phyloP scores from a whole-genome alignment of 2,113 vertebrate species.

The Coregonus clupeaformis region DNA sequence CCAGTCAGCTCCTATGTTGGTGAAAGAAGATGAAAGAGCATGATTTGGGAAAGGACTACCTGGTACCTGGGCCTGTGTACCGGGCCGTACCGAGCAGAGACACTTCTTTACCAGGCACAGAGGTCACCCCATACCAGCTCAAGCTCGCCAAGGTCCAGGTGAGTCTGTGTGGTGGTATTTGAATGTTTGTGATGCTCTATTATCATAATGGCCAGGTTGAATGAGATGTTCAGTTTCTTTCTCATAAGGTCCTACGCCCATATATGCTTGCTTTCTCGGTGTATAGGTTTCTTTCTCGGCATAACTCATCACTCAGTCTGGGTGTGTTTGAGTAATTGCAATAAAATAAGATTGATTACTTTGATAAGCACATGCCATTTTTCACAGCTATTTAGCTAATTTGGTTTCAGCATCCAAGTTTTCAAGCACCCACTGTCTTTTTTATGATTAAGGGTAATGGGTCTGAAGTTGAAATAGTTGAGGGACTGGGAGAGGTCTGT shows the following conservation, averaged over 20 bases:
- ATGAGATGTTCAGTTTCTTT: too few relatives aligned
- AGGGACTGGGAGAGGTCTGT: not conserved
- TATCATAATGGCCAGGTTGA: not conserved
- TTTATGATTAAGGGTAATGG: not conserved
- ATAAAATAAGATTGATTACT: not conserved
- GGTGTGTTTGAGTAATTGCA: not conserved
- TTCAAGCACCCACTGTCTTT: not conserved
- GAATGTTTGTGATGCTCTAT: not conserved
- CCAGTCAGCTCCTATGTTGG: slow-evolving; percentile 59
- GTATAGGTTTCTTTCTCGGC: not conserved
- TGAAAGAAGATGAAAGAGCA: slow-evolving; percentile 87
- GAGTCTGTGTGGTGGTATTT: slow-evolving; percentile 35
- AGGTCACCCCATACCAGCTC: slow-evolving; percentile 70
- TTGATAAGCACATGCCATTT: not conserved
- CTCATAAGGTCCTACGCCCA: too few relatives aligned
- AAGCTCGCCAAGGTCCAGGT: slow-evolving; percentile 71
- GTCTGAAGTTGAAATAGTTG: not conserved
- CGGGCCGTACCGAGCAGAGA: slow-evolving; percentile 74
- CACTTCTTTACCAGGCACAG: slow-evolving; percentile 57
- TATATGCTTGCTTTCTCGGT: too few relatives aligned
- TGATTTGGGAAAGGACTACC: slow-evolving; percentile 85
- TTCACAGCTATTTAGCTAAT: not conserved
- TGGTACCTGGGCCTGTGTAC: slow-evolving; percentile 82
- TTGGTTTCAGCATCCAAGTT: not conserved
- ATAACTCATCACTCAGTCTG: not conserved